Evolutionary conservation across 2,113 vertebrate species (phyloP), one percentile per base, ranked within the genome.

Genomic region (Osmerus eperlanus): DNA sequence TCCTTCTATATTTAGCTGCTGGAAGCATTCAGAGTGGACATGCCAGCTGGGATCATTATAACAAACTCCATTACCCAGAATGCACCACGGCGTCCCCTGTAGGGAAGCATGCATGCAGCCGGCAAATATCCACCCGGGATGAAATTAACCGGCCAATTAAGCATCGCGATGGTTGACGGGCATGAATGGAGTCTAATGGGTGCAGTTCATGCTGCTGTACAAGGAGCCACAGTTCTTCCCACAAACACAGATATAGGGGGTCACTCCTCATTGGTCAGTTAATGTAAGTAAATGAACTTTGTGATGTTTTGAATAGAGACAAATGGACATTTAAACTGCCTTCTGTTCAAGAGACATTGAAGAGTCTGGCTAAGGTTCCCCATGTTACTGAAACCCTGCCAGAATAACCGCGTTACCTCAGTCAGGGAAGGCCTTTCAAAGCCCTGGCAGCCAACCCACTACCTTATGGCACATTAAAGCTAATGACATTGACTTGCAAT

Each of bases 121-220:
- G 84, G 84, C 83, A 77, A 77, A 75, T 71, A 74, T 82, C 61
- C 63, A 78, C 4, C 62, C 16, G 67, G 25, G 80, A 68, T 81
- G 78, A 77, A 68, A 86, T 85, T 80, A 87, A 82, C 79, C 41
- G 81, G 78, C 78, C 84, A 78, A 87, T 90, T 86, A 85, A 75
- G 21, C 84, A 66, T 21, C 21, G 28, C 15, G 9, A 36, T 28
- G 51, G 15, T 11, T 72, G 70, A 36, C 69, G 67, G 68, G 53
- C 32, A 54, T 19, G n/a, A 41, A 47, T 72, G n/a, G 16, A 25
- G n/a, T 59, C 32, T 28, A 56, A 53, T 15, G 55, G 56, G 21
- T 36, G 32, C 6, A 36, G 6, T 52, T 29, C 29, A 29, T 15
- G 61, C 12, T 41, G 25, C 29, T 18, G 25, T 6, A 64, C 28